Base-by-base conservation (phyloP, 2,888 invertebrate genomes). In the Chrysolina haemoptera region DNA sequence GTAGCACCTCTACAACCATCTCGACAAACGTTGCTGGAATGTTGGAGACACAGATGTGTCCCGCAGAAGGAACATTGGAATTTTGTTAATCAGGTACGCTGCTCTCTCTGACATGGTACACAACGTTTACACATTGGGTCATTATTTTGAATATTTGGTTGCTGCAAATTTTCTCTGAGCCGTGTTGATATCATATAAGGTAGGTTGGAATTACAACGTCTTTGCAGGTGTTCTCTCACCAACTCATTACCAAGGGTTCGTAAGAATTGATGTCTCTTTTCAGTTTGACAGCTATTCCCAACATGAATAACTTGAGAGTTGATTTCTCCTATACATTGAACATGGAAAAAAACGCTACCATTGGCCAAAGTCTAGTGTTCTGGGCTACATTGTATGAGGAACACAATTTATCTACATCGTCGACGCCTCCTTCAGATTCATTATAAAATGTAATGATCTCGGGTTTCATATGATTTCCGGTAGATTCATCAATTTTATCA, bases 371-470 rank as follows among this genome's bases (percentile, higher is more conserved):
- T 65, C 77, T 73, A 22, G 81, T 81, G 71, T 78, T 78, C 70
- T 81, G 72, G 10, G 78, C 78, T 66, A 78, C 80, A 70, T 81
- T 80, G 79, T 84, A 84, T 5, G 27, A 27, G 27, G 27, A 27
- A 27, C 27, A 27, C 27, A 27, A 27, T 27, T 27, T 27, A 27
- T 67, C 77, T 71, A 73, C 80, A 77, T 71, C 81, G 73, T 84
- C 84, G 53, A 84, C 82, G 46, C 83, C 82, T 40, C 75, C 62
- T 76, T 84, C 82, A 35, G 80, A 80, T 14, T 48, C 22, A 70
- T 83, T 82, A 70, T 83, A 83, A 70, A 64, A 76, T 41, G 79
- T 81, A 59, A 81, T 77, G 10, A 82, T 81, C 69, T 80, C 82
- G 16, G 83, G 77, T 64, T 78, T 76, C 8, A 10, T 50, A 43